Evolutionary conservation across 2,888 invertebrate genomes (phyloP), one percentile per base, ranked within the genome.

Genomic region (Conistra vaccinii): DNA sequence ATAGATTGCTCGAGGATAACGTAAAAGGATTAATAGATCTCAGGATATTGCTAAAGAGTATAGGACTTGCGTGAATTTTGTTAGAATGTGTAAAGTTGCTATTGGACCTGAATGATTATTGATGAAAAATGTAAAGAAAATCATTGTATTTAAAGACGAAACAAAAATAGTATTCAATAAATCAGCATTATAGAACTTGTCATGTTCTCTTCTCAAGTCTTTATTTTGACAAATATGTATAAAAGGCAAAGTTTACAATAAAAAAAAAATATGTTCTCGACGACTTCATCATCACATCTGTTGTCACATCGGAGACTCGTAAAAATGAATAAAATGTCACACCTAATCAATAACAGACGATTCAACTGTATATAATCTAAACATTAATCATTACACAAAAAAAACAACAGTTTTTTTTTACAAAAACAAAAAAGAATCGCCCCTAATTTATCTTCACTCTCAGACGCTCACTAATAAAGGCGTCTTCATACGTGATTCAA

Each of bases 1-100:
- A 79, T 72, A 65, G 69, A 65, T 68, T 53, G 45, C 9, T 10
- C 20, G n/a, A 65, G 68, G 55, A 73, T 63, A 67, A 55, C 17
- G 32, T 65, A 51, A 65, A 65, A 65, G 48, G 60, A 68, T 62
- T 53, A 45, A 14, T 39, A 23, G 20, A 7, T 17, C 48, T n/a
- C 32, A 63, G 32, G 55, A 76, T 61, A 75, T 60, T 53, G 35
- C 35, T 55, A 14, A 7, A 20, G 17, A 5, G 0, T 42, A 14
- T 42, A 42, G 14, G 42, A 42, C 42, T 42, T 42, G 42, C 42
- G 42, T 42, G 48, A 48, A 48, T 48, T 9, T 48, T 48, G 20
- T 7, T 48, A 48, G 7, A 7, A 42, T 42, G 14, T 42, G 14
- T 42, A 42, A 14, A 42, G 42, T 42, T 42, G 39, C 12, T 39